Conservation (phyloP, 2,113 vertebrate genomes). For the Rhipidura dahli region DNA sequence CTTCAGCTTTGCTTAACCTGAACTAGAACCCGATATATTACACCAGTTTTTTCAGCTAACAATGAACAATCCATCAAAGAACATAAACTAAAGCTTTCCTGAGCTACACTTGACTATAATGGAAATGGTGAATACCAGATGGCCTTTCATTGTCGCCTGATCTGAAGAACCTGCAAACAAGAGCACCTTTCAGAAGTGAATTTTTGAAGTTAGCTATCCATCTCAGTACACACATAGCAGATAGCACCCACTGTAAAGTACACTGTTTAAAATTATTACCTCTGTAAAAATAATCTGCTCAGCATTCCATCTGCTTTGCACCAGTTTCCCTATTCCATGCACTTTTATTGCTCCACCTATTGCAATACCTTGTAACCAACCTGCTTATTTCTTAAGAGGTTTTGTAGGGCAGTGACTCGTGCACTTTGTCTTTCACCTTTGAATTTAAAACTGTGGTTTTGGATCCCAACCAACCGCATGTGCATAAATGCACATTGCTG, state of each 20-base stretch:
- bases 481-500: background rate
- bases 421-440: background rate
- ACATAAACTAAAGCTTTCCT: background rate
- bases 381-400: background rate
- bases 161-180: background rate
- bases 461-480: background rate
- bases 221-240: background rate
- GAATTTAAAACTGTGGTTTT: background rate
- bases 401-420: background rate
- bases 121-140: background rate
- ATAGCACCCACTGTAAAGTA: background rate
- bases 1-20: background rate
- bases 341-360: background rate
- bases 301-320: background rate
- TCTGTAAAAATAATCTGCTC: background rate
- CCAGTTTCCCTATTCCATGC: background rate
- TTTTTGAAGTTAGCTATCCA: background rate
- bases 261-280: background rate
- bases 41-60: background rate
- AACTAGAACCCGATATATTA: background rate
- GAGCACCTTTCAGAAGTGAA: background rate
- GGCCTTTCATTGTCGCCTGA: background rate
- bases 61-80: constrained; percentile 20
- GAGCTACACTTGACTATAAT: background rate
- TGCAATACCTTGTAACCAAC: background rate